Percentiles rank a stretch among this genome's conserved stretches.
phyloP scores from a whole-genome alignment of 2,113 vertebrate species.

The Papio anubis region DNA sequence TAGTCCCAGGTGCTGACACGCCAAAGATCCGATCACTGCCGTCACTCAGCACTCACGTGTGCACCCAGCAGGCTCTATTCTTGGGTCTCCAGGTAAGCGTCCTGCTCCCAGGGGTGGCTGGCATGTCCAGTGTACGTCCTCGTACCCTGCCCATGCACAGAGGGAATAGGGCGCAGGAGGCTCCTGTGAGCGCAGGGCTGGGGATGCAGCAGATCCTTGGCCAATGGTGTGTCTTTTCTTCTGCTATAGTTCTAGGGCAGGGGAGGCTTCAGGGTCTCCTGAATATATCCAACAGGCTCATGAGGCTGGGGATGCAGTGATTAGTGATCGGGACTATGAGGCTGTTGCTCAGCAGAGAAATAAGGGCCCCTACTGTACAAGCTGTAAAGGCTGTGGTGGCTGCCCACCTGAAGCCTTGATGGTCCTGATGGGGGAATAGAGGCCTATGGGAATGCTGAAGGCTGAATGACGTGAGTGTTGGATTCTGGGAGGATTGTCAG shows the following conservation, averaged over 20 bases:
- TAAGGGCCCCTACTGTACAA: neutral
- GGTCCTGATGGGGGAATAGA: accelerated
- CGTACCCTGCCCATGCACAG: accelerated
- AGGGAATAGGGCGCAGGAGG: accelerated
- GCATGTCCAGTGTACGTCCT: accelerated
- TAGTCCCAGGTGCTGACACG: neutral
- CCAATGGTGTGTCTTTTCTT: no score
- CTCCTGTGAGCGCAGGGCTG: neutral
- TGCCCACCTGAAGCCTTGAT: neutral
- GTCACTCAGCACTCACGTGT: neutral
- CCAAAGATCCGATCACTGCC: accelerated
- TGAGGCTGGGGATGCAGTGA: neutral
- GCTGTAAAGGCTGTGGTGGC: neutral
- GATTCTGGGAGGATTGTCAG: neutral
- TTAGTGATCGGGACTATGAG: accelerated
- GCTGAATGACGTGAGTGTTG: accelerated
- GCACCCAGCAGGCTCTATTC: accelerated
- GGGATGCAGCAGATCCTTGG: accelerated
- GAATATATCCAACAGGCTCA: accelerated
- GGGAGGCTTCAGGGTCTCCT: neutral
- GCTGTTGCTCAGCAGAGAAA: neutral
- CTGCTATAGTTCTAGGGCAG: neutral
- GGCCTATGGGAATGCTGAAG: neutral
- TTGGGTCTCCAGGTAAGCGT: neutral
- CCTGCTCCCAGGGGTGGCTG: neutral